These are phyloP conservation scores for Microtus oregoni DNA, from an alignment of 2,113 vertebrate species.

Conservation along the genomic window DNA sequence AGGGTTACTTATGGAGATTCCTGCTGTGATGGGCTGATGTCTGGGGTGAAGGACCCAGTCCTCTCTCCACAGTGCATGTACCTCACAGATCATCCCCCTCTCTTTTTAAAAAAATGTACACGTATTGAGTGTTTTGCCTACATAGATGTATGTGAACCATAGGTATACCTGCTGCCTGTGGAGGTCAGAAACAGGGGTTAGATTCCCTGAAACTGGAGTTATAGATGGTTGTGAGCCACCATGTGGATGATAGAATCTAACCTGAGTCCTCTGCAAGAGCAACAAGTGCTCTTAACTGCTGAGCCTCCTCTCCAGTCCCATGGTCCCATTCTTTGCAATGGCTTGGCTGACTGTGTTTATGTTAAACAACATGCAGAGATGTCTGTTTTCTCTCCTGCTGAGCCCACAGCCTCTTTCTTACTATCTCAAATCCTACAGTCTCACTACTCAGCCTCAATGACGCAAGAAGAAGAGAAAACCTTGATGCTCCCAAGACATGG, in stretches of 20 bases:
- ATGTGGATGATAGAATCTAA: not conserved
- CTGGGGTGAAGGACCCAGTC: not conserved
- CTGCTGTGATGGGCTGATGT: not conserved
- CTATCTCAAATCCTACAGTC: not conserved
- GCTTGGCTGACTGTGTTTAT: conserved; percentile 8
- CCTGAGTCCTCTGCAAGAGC: not conserved
- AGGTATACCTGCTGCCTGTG: not conserved
- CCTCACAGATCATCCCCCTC: rapidly evolving
- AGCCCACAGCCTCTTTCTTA: not conserved
- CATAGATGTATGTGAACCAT: too few species aligned
- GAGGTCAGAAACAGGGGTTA: not conserved
- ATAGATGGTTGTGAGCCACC: not conserved
- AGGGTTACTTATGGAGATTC: not conserved
- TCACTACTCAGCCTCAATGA: not conserved
- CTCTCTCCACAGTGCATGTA: not conserved
- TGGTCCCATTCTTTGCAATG: not conserved
- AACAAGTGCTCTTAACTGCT: not conserved
- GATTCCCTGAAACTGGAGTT: not conserved
- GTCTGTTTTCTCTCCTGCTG: not conserved
- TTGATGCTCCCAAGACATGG: not conserved
- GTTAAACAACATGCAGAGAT: not conserved
- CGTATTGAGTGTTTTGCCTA: not conserved
- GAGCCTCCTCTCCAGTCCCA: not conserved
- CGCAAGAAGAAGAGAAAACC: not conserved
- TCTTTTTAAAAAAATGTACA: not conserved